Conservation (phyloP, 2,113 vertebrate species). For the Lanius collurio region DNA sequence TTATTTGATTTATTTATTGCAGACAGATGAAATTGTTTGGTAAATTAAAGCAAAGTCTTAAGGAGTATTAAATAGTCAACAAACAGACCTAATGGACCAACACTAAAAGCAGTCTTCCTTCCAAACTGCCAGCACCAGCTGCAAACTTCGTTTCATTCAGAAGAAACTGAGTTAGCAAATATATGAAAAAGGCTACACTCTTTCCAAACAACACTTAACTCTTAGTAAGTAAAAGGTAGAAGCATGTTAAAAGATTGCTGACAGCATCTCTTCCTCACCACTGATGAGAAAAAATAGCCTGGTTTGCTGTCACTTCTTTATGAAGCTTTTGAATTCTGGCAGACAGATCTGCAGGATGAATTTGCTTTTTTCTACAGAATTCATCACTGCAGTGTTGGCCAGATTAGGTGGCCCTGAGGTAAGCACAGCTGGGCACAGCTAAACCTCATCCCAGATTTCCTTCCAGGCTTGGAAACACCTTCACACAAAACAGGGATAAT, state of each 20-base stretch:
- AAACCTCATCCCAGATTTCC: not conserved
- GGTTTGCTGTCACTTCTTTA: not conserved
- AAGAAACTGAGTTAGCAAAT: not conserved
- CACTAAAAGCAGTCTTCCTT: not conserved
- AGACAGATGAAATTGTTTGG: not conserved
- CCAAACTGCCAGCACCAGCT: not conserved
- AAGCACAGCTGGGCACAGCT: not conserved
- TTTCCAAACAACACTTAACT: not conserved
- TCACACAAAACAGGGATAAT: not conserved
- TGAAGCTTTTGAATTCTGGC: not conserved
- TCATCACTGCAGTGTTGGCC: not conserved
- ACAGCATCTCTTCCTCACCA: not conserved
- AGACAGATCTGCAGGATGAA: not conserved
- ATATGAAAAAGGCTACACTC: not conserved
- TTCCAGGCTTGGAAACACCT: not conserved
- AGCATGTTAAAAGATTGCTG: not conserved
- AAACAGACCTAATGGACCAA: not conserved
- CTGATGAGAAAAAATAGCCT: not conserved
- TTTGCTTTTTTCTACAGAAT: not conserved
- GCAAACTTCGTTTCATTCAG: not conserved
- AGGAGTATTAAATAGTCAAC: not conserved
- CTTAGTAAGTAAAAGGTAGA: not conserved
- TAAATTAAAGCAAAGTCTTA: not conserved
- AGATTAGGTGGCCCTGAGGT: not conserved
- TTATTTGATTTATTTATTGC: not conserved